Conservation (phyloP, 1,140 invertebrate genomes). For the Bathynomus jamesi region DNA sequence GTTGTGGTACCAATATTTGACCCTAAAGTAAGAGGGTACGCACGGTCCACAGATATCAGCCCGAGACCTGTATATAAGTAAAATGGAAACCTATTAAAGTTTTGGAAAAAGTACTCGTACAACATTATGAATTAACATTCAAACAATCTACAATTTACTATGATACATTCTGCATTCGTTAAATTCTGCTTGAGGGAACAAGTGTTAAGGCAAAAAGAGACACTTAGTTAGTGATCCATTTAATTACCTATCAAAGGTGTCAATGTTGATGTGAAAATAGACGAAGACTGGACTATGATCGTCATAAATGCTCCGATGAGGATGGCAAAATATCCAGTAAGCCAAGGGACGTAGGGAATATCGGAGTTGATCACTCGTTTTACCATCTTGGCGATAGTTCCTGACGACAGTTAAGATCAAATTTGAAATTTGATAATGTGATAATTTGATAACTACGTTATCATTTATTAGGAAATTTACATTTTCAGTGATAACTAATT, state of each 20-base stretch:
- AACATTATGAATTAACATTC: too few relatives aligned
- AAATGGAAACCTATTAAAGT: too few relatives aligned
- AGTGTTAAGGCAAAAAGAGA: too few relatives aligned
- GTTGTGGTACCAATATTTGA: slow-evolving; percentile 58
- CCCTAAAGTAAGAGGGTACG: slow-evolving; percentile 55
- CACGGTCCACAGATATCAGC: slow-evolving; percentile 51
- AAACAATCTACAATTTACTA: too few relatives aligned
- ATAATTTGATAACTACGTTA: too few relatives aligned
- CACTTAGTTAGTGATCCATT: too few relatives aligned
- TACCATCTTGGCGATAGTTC: slow-evolving; percentile 48
- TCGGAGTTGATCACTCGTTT: slow-evolving; percentile 51
- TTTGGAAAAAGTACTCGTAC: too few relatives aligned
- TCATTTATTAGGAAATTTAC: background rate
- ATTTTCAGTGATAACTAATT: background rate
- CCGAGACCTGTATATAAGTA: slow-evolving; percentile 39
- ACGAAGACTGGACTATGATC: slow-evolving; percentile 54
- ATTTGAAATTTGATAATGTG: background rate
- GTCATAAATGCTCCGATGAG: slow-evolving; percentile 48
- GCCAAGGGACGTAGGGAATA: slow-evolving; percentile 45
- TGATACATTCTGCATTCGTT: too few relatives aligned
- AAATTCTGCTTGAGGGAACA: too few relatives aligned
- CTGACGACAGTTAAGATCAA: slow-evolving; percentile 24
- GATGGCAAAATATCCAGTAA: slow-evolving; percentile 51
- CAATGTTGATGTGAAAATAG: slow-evolving; percentile 57
- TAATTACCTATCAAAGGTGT: slow-evolving; percentile 54